Base-by-base conservation (phyloP, 2,888 invertebrate species). In the Meiosimyza platycephala region DNA sequence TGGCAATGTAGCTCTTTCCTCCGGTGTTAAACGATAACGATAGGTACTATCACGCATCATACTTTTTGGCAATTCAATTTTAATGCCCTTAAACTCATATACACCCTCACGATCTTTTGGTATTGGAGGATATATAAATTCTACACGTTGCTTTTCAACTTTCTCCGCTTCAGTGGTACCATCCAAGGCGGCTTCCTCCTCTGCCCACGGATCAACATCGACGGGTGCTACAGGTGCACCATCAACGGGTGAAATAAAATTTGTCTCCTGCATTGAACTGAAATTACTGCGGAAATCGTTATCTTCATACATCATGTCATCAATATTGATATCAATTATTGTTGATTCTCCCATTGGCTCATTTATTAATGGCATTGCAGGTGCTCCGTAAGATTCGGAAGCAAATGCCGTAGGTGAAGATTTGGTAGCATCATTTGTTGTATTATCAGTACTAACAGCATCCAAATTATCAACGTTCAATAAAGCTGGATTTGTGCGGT, bases 11-110 rank as follows among this genome's bases (percentile, higher is more conserved):
- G 22, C 7, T 78, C 40, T 15, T 13, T 47, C 78, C 2, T 66
- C 69, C 7, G 72, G 66, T 6, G 76, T 74, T 33, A 76, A 55
- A 6, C 75, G 74, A 69, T 78, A 77, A 28, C 76, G 78, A 72
- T 79, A 78, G 1, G 79, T 78, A 5, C 63, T 57, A 28, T 67
- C 74, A 40, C 18, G 55, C 16, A 79, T 71, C 76, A 76, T 75
- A 63, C 57, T 71, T 57, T 73, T 62, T 1, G 79, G 79, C 63
- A 78, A 52, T 63, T 76, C 72, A 16, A 79, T 74, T 55, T 76
- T 77, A 13, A 79, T 75, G 47, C 77, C 77, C 18, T 75, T 74
- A 60, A 78, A 77, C 48, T 75, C 71, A 70, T 75, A 78, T 13
- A 60, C 63, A 22, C 78, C 78, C 4, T 74, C 68, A 15, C 78